Base-by-base conservation (phyloP, 2,113 vertebrate genomes). In the Periophthalmodon schlosseri region DNA sequence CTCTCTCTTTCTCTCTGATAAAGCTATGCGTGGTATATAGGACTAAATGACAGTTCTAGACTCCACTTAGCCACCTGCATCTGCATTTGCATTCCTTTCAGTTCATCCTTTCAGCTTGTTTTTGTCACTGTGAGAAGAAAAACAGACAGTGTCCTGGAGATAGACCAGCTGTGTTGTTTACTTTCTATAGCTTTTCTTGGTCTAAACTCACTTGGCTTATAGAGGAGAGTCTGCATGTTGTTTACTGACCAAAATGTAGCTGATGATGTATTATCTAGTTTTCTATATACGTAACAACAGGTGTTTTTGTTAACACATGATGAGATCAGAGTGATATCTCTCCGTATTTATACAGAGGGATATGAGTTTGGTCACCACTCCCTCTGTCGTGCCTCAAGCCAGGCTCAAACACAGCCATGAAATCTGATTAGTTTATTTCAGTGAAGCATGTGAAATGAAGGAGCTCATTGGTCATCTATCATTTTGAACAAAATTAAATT, bases 11-110 rank as follows among this genome's bases (percentile, higher is more conserved):
- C 16, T 50, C 8, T 57, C 74, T 73, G 79, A 88, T 84, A 83
- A 83, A 8, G 4, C 57, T 3, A 74, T 83, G 50, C 80, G 54
- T 50, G 76, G 21, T 54, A 46, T 33, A 20, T 61, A 36, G 36
- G 14, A 72, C 50, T 66, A 78, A 84, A 79, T 71, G 70, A 68
- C 65, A 81, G 54, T 61, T 69, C 68, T 64, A 64, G 63, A 75
- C 49, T 24, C 18, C 13, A 60, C 47, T 39, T 71, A 68, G 69
- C 65, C 63, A 47, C 33, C 52, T 24, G 5, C 18, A 68, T 39
- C 36, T 57, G 34, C 56, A 79, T 85, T 84, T 72, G 54, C 58
- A 80, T 82, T 84, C n/a, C 57, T 28, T 28, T 24, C 56, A 78
- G 46, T 15, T 77, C 23, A n/a, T 20, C 24, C 13, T n/a, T n/a